Evolutionary conservation across 1,140 invertebrate genomes (phyloP), one percentile per base, ranked within the genome.

Genomic region (Adelges cooleyi): DNA sequence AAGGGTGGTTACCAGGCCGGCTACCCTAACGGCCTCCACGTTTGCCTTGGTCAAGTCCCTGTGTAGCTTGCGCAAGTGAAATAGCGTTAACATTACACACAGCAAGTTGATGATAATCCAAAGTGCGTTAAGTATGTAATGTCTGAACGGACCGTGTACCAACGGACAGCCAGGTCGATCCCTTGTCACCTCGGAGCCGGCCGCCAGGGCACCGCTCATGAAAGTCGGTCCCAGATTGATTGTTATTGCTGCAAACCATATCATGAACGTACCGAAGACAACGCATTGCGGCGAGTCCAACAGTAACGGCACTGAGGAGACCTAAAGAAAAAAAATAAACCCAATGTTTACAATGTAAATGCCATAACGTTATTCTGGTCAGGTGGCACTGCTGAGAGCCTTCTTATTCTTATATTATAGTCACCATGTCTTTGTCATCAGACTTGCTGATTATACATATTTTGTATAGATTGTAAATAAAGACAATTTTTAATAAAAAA

Each of bases 181-280:
- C 67, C 86, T 83, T 0, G 82, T 81, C n/a, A 80, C 81, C 69
- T 88, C 87, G 0, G 85, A 83, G 70, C 88, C 89, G n/a, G 87
- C 87, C 0, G 88, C 87, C 48, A 92, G 75, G 10, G 89, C 88
- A 2, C 89, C 89, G 65, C 85, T 88, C 68, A 92, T 77, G 76
- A 95, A 92, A 4, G 90, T 93, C 2, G 90, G 90, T 5, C 90
- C 90, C 68, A 95, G 80, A 76, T 95, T 92, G 72, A 94, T 90
- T 10, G 90, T 91, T 70, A 93, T 86, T 62, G 84, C 86, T 11
- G 86, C 85, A 75, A 92, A 92, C 91, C 90, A 93, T 71, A 92
- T 92, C 84, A 93, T 93, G 75, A 90, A 90, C 25, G 90, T 86
- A 13, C 90, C 90, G 75, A 93, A 95, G 22, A 92, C 80, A 6